These are phyloP conservation scores for Orbicella faveolata DNA, from an alignment of 64 coral and sea anemone genomes.

Conservation along the genomic window DNA sequence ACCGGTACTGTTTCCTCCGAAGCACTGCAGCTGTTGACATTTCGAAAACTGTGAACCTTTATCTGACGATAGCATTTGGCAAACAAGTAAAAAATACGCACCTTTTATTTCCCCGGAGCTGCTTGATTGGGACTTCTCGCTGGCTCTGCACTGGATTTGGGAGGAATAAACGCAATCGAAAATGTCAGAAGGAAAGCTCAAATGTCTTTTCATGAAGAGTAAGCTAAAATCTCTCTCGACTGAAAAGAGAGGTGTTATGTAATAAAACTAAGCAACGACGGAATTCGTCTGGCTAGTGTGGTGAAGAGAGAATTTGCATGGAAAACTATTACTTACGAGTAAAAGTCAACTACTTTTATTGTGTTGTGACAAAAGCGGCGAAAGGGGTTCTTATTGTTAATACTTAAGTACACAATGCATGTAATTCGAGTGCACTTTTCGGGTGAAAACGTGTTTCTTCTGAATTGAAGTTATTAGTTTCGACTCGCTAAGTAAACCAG, in stretches of 20 bases:
- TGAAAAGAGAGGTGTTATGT: background rate
- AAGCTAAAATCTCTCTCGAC: background rate
- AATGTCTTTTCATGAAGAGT: too few relatives aligned
- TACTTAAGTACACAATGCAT: constrained; percentile 3
- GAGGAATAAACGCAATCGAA: too few relatives aligned
- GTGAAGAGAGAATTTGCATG: constrained; percentile 25
- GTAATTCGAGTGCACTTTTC: background rate
- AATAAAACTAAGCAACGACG: background rate
- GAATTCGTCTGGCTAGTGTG: background rate
- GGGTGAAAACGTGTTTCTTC: background rate
- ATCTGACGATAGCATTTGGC: too few relatives aligned
- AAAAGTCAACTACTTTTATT: constrained; percentile 22
- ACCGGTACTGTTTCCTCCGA: too few relatives aligned
- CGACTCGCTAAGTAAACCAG: background rate
- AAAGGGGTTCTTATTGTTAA: constrained; percentile 17
- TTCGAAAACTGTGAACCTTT: too few relatives aligned
- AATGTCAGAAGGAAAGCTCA: too few relatives aligned
- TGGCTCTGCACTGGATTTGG: background rate
- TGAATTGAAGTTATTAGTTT: constrained; percentile 3
- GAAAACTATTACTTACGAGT: background rate
- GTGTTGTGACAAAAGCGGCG: background rate
- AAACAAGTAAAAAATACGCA: background rate
- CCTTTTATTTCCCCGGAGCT: background rate
- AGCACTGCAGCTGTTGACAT: too few relatives aligned
- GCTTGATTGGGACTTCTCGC: background rate